Percentiles rank a stretch among this genome's conserved stretches.
Conservation (phyloP, 2,113 vertebrate genomes). For the Chamaea fasciata region DNA sequence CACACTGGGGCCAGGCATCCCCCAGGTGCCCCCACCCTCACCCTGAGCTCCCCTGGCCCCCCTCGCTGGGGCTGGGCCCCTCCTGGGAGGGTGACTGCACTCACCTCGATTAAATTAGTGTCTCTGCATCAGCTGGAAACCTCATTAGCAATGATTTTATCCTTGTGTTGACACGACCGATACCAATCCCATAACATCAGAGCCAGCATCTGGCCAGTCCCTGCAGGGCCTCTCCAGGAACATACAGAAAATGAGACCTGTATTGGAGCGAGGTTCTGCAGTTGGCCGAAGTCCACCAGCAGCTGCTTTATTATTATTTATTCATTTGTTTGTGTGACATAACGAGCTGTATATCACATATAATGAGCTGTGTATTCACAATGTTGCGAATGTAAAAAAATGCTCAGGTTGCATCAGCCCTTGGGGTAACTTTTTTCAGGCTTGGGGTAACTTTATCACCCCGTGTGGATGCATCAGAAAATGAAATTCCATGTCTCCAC, state of each 20-base stretch:
- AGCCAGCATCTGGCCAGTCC: not conserved
- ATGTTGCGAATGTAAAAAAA: not conserved
- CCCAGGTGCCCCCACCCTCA: not conserved
- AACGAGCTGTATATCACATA: not conserved
- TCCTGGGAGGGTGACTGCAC: not conserved
- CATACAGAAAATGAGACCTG: accelerated
- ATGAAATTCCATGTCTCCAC: not conserved
- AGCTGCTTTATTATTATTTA: not conserved
- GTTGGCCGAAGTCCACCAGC: not conserved
- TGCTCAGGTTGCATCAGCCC: not conserved
- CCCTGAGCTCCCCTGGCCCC: not conserved
- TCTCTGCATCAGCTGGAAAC: not conserved
- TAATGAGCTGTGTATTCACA: not conserved
- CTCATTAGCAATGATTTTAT: not conserved
- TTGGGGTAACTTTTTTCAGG: not conserved
- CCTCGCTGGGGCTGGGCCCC: not conserved
- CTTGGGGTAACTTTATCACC: not conserved
- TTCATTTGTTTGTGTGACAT: not conserved
- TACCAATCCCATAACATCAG: accelerated
- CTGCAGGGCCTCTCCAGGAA: not conserved
- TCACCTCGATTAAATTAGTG: accelerated
- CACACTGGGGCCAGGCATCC: accelerated
- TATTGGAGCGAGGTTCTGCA: accelerated
- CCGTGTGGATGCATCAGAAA: not conserved
- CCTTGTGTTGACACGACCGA: not conserved